Conservation (phyloP, 2,113 vertebrate species). For the Lepus europaeus region DNA sequence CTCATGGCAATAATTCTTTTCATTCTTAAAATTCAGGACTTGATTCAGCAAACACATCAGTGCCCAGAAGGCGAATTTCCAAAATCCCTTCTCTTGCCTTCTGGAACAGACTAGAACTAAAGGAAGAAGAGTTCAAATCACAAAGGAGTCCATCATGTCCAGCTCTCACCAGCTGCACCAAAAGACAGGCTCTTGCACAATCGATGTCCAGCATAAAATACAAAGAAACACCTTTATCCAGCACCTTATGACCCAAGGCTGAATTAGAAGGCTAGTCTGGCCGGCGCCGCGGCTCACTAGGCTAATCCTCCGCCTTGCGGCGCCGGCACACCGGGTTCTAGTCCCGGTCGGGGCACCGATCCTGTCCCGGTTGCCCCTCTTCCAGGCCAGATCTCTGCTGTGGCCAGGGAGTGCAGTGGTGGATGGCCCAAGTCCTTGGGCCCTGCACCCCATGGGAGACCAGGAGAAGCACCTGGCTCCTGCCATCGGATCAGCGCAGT, state of each 20-base stretch:
- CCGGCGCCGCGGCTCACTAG: too few relatives aligned
- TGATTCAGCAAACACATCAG: conserved; percentile 60
- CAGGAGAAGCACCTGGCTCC: too few relatives aligned
- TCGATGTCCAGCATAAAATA: conserved; percentile 1
- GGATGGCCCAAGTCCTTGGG: too few relatives aligned
- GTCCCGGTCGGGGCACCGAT: too few relatives aligned
- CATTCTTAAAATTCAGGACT: conserved; percentile 61
- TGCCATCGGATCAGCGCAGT: too few relatives aligned
- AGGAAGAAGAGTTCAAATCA: neutral
- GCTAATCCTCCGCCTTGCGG: too few relatives aligned
- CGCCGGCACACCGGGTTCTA: too few relatives aligned
- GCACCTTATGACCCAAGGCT: neutral
- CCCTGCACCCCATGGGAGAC: too few relatives aligned
- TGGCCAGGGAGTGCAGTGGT: too few relatives aligned
- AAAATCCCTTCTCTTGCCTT: conserved; percentile 5
- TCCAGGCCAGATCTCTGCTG: too few relatives aligned
- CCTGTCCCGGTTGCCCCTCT: too few relatives aligned
- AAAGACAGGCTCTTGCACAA: neutral
- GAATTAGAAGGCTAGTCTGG: conserved; percentile 1
- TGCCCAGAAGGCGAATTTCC: conserved; percentile 35
- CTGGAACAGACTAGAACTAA: neutral
- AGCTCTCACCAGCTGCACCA: neutral
- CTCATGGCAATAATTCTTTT: neutral
- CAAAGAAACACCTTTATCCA: conserved; percentile 27
- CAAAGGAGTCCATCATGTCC: neutral